A percentile compares a stretch with the other conserved stretches of the same genome.
Conservation (phyloP, 35 echinoderm and acorn worm species). For the Apostichopus japonicus region DNA sequence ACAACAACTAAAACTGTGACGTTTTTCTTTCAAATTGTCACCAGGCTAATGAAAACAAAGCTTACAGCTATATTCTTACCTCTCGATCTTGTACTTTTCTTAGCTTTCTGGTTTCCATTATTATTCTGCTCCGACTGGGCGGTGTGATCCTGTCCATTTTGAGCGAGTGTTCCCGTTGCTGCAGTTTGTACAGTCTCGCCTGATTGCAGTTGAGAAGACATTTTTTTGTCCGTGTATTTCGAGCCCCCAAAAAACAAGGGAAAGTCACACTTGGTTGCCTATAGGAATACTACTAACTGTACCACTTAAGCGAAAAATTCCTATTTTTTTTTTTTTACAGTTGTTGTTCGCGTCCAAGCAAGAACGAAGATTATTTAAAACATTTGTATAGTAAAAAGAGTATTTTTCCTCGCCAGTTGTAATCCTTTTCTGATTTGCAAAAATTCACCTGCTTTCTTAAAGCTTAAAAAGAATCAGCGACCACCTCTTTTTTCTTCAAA, state of each 20-base stretch:
- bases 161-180: constrained; percentile 12
- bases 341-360: not conserved
- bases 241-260: not conserved
- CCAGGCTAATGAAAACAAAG: too few species aligned
- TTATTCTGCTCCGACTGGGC: constrained; percentile 25
- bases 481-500: not conserved
- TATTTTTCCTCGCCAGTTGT: too few species aligned
- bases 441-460: too few species aligned
- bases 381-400: too few species aligned
- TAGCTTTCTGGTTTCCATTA: constrained; percentile 30
- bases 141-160: constrained; percentile 25
- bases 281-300: not conserved
- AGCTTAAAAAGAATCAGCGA: not conserved
- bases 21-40: too few species aligned
- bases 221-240: not conserved
- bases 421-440: too few species aligned
- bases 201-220: constrained; percentile 35
- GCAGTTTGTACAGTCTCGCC: constrained; percentile 20
- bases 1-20: too few species aligned
- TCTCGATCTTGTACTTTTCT: constrained; percentile 30
- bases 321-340: not conserved
- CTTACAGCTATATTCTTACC: not conserved
- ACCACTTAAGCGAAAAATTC: constrained; percentile 29
- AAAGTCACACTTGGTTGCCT: not conserved
- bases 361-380: too few species aligned